These are phyloP conservation scores for Cotesia chilonis DNA, from an alignment of 1,140 invertebrate genomes.

Conservation along the genomic window DNA sequence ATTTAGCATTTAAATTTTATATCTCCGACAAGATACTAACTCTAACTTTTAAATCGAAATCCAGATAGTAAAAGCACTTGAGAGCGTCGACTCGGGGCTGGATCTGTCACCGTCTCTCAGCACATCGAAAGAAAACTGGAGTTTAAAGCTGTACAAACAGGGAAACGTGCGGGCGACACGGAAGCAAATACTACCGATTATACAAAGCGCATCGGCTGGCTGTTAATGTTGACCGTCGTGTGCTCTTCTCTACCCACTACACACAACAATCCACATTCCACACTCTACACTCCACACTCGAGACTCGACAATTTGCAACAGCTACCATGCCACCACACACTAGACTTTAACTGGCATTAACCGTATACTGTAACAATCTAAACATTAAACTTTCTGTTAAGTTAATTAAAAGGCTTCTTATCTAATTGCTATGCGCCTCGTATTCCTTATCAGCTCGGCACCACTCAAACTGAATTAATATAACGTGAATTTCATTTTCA, in stretches of 20 bases:
- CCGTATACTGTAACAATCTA: slow-evolving; percentile 10
- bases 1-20: slow-evolving; percentile 4
- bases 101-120: slow-evolving; percentile 36
- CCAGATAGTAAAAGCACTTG: slow-evolving; percentile 54
- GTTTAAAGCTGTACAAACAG: slow-evolving; percentile 63
- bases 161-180: slow-evolving; percentile 68
- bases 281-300: background rate
- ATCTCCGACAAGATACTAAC: slow-evolving; percentile 18
- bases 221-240: slow-evolving; percentile 43
- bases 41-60: slow-evolving; percentile 6
- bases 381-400: slow-evolving; percentile 34
- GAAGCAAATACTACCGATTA: slow-evolving; percentile 72
- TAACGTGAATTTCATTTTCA: slow-evolving; percentile 19
- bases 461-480: slow-evolving; percentile 31
- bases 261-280: slow-evolving; percentile 2
- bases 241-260: background rate
- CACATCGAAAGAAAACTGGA: slow-evolving; percentile 37
- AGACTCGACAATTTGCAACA: background rate
- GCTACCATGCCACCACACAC: background rate
- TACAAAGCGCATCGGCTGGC: slow-evolving; percentile 59
- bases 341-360: slow-evolving; percentile 2
- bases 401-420: slow-evolving; percentile 34
- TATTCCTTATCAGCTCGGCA: slow-evolving; percentile 16
- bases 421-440: slow-evolving; percentile 30
- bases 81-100: slow-evolving; percentile 42